Conservation (phyloP, 1,140 invertebrate species). For the Atta texana region DNA sequence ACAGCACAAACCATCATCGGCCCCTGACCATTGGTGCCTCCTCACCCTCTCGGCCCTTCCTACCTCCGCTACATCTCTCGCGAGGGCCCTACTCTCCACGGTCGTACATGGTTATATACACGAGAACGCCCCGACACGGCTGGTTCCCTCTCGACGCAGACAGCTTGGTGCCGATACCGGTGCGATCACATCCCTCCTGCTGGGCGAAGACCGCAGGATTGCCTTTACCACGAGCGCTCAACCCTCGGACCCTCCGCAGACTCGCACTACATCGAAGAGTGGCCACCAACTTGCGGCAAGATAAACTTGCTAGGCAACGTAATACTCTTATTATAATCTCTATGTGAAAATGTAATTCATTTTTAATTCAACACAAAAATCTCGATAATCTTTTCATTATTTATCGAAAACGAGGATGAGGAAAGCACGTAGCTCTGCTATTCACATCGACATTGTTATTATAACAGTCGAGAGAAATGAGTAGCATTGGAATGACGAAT, state of each 20-base stretch:
- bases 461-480: constrained; percentile 15
- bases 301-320: constrained; percentile 28
- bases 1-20: constrained; percentile 64
- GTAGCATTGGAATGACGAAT: constrained; percentile 21
- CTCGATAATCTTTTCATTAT: background rate
- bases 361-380: background rate
- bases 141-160: constrained; percentile 78
- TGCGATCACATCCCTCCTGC: constrained; percentile 78
- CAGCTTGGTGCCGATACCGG: constrained; percentile 84
- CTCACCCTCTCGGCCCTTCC: background rate
- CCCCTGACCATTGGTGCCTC: constrained; percentile 24
- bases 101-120: constrained; percentile 57
- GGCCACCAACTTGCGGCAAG: constrained; percentile 47
- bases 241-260: constrained; percentile 63
- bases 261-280: constrained; percentile 16
- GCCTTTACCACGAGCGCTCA: constrained; percentile 68
- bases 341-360: background rate
- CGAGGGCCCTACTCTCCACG: constrained; percentile 54
- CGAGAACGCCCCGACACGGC: constrained; percentile 67
- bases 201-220: constrained; percentile 72
- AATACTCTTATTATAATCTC: constrained; percentile 3
- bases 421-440: background rate
- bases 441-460: constrained; percentile 39
- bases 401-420: background rate
- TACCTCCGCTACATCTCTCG: background rate